Evolutionary conservation across 2,888 invertebrate genomes (phyloP).

Genomic region (Malthinus flaveolus): DNA sequence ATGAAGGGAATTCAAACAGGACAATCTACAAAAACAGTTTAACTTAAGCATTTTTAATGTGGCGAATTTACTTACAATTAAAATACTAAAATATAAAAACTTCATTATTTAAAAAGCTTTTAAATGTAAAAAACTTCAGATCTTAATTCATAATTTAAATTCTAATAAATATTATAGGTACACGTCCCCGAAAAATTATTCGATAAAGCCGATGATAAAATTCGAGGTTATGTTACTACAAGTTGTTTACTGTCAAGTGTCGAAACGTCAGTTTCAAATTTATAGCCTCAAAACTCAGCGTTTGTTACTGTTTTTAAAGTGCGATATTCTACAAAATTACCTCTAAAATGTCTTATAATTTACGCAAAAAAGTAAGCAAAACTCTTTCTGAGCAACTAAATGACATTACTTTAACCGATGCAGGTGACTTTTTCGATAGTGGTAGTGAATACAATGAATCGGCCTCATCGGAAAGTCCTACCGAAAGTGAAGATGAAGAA

Average conservation of each 20-base stretch:
- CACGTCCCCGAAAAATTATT: background rate
- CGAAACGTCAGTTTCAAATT: background rate
- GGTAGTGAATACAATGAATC: constrained; percentile 56
- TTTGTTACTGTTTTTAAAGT: background rate
- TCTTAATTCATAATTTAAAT: background rate
- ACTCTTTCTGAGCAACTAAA: background rate
- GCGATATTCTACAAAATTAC: background rate
- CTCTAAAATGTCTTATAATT: constrained; percentile 10
- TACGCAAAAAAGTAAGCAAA: constrained; percentile 1
- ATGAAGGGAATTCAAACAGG: constrained; percentile 26
- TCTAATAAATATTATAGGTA: background rate
- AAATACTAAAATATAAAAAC: constrained; percentile 13
- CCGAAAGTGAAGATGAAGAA: constrained; percentile 30
- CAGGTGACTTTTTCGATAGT: constrained; percentile 57
- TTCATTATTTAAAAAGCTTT: constrained; percentile 7
- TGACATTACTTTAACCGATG: background rate
- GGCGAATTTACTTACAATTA: constrained; percentile 16
- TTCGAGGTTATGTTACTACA: background rate
- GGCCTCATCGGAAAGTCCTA: constrained; percentile 35
- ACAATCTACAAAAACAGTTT: constrained; percentile 26
- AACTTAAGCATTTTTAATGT: background rate
- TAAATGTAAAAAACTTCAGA: background rate
- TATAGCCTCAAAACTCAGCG: background rate
- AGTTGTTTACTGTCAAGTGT: background rate
- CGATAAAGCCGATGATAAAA: background rate